These are phyloP conservation scores for Taphrorychus bicolor DNA, from an alignment of 2,888 invertebrate genomes.

Conservation along the genomic window DNA sequence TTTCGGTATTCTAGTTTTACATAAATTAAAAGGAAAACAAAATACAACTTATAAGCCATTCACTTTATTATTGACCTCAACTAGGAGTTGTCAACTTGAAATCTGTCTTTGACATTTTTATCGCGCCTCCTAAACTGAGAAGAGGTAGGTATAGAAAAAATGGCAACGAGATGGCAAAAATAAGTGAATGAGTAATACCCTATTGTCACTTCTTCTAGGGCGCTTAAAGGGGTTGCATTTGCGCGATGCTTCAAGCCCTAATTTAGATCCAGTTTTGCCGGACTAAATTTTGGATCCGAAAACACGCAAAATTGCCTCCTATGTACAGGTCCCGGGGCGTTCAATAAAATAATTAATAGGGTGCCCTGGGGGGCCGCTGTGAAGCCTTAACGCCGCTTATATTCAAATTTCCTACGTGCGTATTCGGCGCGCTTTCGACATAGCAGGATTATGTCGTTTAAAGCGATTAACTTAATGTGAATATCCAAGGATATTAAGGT, in stretches of 20 bases:
- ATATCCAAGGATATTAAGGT: constrained; percentile 34
- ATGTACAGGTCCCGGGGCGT: constrained; percentile 52
- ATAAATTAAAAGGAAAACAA: no score
- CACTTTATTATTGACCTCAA: no score
- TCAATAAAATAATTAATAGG: constrained; percentile 61
- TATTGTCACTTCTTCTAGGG: no score
- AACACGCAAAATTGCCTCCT: constrained; percentile 54
- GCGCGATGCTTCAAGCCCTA: neutral
- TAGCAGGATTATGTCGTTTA: constrained; percentile 49
- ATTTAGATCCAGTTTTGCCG: constrained; percentile 24
- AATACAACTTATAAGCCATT: no score
- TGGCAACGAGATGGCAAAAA: no score
- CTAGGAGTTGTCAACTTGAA: no score
- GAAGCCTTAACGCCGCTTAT: constrained; percentile 47
- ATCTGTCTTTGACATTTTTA: no score
- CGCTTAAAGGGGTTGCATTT: no score
- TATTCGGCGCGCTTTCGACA: constrained; percentile 41
- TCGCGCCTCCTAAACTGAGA: no score
- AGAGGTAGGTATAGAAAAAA: no score
- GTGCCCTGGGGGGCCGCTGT: constrained; percentile 46
- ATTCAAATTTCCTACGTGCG: constrained; percentile 53
- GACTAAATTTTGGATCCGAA: constrained; percentile 51
- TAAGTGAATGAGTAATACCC: no score
- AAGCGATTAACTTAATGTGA: constrained; percentile 51
- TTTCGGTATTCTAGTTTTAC: no score